Evolutionary conservation across 2,797 vertebrate genomes (phyloP), one percentile per base, ranked within the genome.

Genomic region (Phylloscopus collybita): DNA sequence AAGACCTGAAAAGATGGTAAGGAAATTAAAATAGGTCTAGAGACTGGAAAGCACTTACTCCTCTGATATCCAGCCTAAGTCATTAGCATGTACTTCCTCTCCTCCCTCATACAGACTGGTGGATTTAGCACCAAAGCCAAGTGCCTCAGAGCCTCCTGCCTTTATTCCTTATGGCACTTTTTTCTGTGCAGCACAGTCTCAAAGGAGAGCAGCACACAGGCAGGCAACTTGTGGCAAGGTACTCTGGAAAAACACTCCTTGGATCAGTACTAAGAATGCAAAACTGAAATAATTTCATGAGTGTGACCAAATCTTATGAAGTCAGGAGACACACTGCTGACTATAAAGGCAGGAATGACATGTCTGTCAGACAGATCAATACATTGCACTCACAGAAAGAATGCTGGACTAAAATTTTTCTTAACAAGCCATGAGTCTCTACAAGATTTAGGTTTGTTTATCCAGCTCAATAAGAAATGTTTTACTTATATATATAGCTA

Each of bases 1-100:
- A 95, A 99, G 98, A 96, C 99, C 99, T 99, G 96, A 70, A 96
- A 97, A 97, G 65, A 95, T 50, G 47, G 95, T 8, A 70, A 79
- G 15, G 4, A 71, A 67, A 94, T 90, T 38, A 85, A 92, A 87
- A 16, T 27, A 38, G 57, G 47, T 47, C 64, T 57, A 49, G 7
- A 80, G 61, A 75, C 50, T 10, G 12, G 49, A 73, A 74, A 88
- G 53, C 60, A 72, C 7, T 21, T 21, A 20, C 51, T 80, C 30
- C 61, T 76, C 38, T 86, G 36, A 74, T 30, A 26, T 62, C 11
- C 2, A 10, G 21, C 32, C 36, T 22, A 72, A 56, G n/a, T 19
- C 34, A 74, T 49, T 0, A 88, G 75, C 47, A 20, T 3, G 6
- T 32, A 38, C 6, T 27, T 65, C 22, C 53, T 62, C 47, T 54